These are phyloP conservation scores for Drosophila falleni DNA, from an alignment of 2,888 invertebrate species.

Conservation along the genomic window DNA sequence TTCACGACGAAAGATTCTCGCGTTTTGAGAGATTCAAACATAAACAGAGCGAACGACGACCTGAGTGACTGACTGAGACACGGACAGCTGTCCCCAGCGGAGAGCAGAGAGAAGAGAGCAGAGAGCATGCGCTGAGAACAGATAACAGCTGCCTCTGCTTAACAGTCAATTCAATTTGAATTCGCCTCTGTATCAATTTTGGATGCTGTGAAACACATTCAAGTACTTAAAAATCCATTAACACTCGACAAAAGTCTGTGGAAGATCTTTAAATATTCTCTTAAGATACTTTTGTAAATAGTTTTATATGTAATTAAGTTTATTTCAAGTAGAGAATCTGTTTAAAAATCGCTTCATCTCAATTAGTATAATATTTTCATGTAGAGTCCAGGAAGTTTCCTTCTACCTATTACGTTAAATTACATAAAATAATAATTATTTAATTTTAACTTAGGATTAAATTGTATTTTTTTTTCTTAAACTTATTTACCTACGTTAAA, in stretches of 20 bases:
- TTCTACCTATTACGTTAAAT: too few species aligned
- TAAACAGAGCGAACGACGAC: conserved; percentile 61
- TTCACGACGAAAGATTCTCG: conserved; percentile 72
- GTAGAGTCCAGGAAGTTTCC: too few species aligned
- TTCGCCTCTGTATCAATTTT: conserved; percentile 1
- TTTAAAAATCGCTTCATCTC: too few species aligned
- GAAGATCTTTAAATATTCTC: too few species aligned
- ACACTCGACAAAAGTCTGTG: too few species aligned
- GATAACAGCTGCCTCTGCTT: conserved; percentile 23
- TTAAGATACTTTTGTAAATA: too few species aligned
- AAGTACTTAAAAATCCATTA: neutral
- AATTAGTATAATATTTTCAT: too few species aligned
- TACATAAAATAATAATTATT: too few species aligned
- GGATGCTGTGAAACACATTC: neutral
- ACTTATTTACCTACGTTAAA: neutral
- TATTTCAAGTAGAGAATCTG: too few species aligned
- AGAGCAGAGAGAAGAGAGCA: conserved; percentile 52
- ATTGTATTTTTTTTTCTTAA: neutral
- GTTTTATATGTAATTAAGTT: too few species aligned
- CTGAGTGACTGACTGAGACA: conserved; percentile 22
- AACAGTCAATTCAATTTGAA: conserved; percentile 18
- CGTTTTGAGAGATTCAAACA: conserved; percentile 73
- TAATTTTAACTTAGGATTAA: too few species aligned
- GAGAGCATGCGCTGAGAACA: conserved; percentile 70
- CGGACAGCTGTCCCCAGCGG: conserved; percentile 41